Evolutionary conservation across 2,797 vertebrate genomes (phyloP).

Genomic region (Crotalus adamanteus): DNA sequence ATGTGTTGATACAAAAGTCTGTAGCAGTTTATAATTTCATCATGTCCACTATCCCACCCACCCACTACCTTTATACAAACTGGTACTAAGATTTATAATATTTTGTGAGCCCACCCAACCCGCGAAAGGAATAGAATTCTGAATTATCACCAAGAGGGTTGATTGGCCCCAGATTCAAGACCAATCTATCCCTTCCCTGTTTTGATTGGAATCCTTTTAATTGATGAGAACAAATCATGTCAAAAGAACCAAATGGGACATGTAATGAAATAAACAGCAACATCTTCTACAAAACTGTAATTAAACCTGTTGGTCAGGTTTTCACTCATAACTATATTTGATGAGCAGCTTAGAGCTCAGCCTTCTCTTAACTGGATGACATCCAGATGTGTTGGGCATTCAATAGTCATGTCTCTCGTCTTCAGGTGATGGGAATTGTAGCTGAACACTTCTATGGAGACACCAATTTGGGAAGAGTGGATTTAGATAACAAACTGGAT

Average conservation of each 20-base stretch:
- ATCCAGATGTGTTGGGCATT: background rate
- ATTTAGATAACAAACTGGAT: background rate
- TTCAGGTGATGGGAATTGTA: background rate
- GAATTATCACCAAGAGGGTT: background rate
- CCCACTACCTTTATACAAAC: conserved; percentile 15
- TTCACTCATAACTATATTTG: background rate
- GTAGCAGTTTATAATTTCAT: conserved; percentile 31
- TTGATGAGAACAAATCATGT: background rate
- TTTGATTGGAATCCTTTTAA: background rate
- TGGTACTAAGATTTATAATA: conserved; percentile 10
- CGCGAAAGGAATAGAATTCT: background rate
- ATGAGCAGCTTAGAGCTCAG: background rate
- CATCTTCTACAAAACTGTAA: background rate
- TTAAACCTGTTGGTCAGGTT: background rate
- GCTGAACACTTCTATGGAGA: background rate
- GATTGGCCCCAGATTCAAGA: background rate
- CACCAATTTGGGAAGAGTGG: background rate
- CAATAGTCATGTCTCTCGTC: background rate
- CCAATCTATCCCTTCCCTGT: background rate
- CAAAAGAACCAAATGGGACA: background rate
- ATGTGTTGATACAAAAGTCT: conserved; percentile 34
- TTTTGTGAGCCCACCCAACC: background rate
- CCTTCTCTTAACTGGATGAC: background rate
- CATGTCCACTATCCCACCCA: background rate
- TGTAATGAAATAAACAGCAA: background rate